Base-by-base conservation (phyloP, 1,140 invertebrate species). In the Drosophila nannoptera region DNA sequence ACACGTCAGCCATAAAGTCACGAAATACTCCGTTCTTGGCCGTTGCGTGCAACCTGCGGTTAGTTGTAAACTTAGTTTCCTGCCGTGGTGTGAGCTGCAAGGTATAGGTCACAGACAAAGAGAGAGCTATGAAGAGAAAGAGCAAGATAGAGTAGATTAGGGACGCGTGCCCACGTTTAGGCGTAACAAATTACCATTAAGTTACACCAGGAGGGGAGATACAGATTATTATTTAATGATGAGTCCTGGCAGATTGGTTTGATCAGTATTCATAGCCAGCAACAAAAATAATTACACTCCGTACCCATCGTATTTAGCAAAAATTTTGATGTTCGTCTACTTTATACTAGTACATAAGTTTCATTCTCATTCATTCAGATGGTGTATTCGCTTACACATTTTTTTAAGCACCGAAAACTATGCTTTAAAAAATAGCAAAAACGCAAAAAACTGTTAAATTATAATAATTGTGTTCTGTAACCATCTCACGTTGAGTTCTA, bases 141-240 rank as follows among this genome's bases (percentile, higher is more conserved):
- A 14, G 61, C 7, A 16, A 11, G 22, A 43, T 7, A 11, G 33
- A 12, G 38, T 4, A 61, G 70, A 63, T 81, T 74, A 77, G 67
- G 63, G 49, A 67, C 71, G 87, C 76, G 86, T 88, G 86, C 67
- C 64, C 69, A 82, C 86, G 75, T 88, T 88, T 88, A 88, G 86
- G 86, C 86, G 86, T 88, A 88, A 88, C 81, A 87, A 88, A 88
- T 88, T 87, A 78, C 83, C 69, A 82, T 87, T 87, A 87, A 82
- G 73, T 75, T 75, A 60, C 55, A 12, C 11, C 11, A 45, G 11
- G 6, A 8, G 45, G 14, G 53, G 42, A 7, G 31, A 43, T 31
- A 38, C 66, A 80, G 81, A 84, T 84, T 84, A 84, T 84, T 84
- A 84, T 86, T 84, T 86, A 84, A 84, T 84, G 80, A 84, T 86